phyloP scores from a whole-genome alignment of 1,140 invertebrate genomes.

The Drosophila navojoa region DNA sequence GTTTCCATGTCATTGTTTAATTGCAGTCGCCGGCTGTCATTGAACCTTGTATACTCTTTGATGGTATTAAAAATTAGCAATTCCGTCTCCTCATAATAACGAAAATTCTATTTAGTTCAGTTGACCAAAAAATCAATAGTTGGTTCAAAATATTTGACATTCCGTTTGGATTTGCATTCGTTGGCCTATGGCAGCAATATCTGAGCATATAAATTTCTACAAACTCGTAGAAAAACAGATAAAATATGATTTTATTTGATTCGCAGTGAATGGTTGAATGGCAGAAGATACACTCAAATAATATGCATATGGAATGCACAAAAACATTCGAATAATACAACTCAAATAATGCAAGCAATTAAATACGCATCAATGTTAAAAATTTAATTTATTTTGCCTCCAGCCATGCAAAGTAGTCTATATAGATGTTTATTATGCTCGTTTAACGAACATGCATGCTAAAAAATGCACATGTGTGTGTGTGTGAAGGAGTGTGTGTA shows the following conservation, averaged over 20 bases:
- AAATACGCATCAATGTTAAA: constrained; percentile 60
- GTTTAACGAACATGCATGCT: no score
- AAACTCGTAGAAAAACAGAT: background rate
- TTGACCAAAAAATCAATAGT: background rate
- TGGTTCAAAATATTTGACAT: constrained; percentile 2
- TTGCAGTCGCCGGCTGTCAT: background rate
- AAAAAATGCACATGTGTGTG: no score
- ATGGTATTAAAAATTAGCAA: background rate
- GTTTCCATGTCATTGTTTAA: constrained; percentile 11
- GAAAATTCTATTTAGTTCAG: background rate
- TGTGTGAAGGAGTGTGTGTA: no score
- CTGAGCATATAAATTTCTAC: background rate
- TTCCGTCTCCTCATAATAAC: background rate
- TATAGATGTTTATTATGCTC: background rate
- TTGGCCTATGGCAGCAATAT: background rate
- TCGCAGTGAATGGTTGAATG: background rate
- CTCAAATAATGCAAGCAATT: constrained; percentile 48
- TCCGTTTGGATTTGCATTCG: background rate
- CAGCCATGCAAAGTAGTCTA: background rate
- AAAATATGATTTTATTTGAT: background rate
- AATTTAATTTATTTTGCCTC: background rate
- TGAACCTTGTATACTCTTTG: constrained; percentile 1
- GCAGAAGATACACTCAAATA: background rate
- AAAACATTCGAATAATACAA: background rate
- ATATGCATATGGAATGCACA: background rate